phyloP scores from a whole-genome alignment of 2,113 vertebrate species.

The Eulemur rufifrons region DNA sequence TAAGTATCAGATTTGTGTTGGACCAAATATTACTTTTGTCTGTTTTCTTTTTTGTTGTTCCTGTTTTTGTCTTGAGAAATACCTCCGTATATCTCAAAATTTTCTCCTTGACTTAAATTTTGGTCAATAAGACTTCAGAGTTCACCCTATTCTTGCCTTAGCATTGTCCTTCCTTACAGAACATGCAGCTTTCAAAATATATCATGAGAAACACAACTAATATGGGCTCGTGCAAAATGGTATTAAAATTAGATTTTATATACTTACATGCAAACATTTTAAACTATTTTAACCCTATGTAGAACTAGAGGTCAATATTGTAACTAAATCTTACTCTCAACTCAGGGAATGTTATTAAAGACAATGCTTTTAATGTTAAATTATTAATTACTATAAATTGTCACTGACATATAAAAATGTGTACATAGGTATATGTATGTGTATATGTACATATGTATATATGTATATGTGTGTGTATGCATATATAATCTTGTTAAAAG shows the following conservation, averaged over 20 bases:
- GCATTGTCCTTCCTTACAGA: background rate
- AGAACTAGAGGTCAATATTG: background rate
- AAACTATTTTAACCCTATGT: background rate
- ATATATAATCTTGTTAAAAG: background rate
- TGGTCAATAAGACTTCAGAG: background rate
- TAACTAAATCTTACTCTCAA: background rate
- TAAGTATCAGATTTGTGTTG: background rate
- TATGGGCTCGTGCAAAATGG: background rate
- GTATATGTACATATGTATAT: background rate
- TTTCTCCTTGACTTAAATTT: background rate
- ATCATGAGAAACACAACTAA: background rate
- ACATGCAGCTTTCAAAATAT: background rate
- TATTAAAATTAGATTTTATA: background rate
- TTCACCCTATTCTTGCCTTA: background rate
- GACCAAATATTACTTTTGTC: background rate
- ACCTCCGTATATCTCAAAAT: background rate
- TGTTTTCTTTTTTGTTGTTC: background rate
- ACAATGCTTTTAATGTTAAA: background rate
- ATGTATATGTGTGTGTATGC: background rate
- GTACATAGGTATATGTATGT: background rate
- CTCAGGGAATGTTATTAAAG: background rate
- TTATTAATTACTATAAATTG: background rate
- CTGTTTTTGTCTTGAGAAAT: background rate
- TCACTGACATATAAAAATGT: background rate
- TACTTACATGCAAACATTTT: background rate